A percentile compares a stretch with the other conserved stretches of the same genome.
Evolutionary conservation across 1,140 invertebrate species (phyloP).

Genomic region (Rhynchophorus ferrugineus): DNA sequence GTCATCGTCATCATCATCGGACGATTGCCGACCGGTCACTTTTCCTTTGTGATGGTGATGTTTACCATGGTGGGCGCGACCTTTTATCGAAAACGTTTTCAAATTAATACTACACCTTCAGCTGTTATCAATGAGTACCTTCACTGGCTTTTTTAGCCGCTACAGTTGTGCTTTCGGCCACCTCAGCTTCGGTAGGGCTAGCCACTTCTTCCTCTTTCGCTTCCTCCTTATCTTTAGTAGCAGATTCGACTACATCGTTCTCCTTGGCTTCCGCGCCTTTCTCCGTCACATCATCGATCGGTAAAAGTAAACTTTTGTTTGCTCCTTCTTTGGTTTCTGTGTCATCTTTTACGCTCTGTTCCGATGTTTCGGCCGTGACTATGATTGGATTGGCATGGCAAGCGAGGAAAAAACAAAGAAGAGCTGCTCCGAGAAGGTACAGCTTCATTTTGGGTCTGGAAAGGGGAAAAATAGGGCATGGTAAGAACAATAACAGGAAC

Average conservation of each 20-base stretch:
- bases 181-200: slow-evolving; percentile 7
- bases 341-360: slow-evolving; percentile 7
- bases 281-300: neutral
- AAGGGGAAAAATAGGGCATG: neutral
- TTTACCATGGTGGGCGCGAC: slow-evolving; percentile 9
- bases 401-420: slow-evolving; percentile 28
- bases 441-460: slow-evolving; percentile 27
- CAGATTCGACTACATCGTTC: slow-evolving; percentile 3
- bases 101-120: slow-evolving; percentile 1
- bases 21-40: slow-evolving; percentile 34
- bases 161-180: slow-evolving; percentile 5
- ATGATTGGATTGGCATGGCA: slow-evolving; percentile 32
- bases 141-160: slow-evolving; percentile 12
- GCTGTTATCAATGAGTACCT: slow-evolving; percentile 17
- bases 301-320: neutral
- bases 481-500: too few species aligned
- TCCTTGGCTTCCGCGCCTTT: slow-evolving; percentile 3
- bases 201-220: slow-evolving; percentile 8
- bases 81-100: slow-evolving; percentile 1
- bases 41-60: slow-evolving; percentile 12
- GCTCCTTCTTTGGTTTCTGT: slow-evolving; percentile 6
- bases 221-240: slow-evolving; percentile 2
- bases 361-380: slow-evolving; percentile 16
- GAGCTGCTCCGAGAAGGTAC: slow-evolving; percentile 27
- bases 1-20: slow-evolving; percentile 37